Percentiles rank a stretch among this genome's conserved stretches.
Evolutionary conservation across 2,888 invertebrate species (phyloP).

Genomic region (Clepsis dumicolana): DNA sequence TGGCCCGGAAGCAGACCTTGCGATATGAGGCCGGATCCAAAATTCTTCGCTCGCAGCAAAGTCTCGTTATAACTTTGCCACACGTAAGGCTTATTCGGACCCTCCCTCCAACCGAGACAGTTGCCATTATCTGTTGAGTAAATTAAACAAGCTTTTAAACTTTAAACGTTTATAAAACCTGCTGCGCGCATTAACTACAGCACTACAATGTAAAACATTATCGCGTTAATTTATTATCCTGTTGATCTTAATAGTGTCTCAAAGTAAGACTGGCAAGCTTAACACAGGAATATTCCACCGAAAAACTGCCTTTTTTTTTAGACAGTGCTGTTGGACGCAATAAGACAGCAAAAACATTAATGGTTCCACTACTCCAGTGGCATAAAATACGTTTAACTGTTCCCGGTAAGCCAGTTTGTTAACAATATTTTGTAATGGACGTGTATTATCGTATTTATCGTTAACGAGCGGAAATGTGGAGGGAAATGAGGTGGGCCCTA

Average conservation of each 20-base stretch:
- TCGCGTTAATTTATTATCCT: slow-evolving; percentile 56
- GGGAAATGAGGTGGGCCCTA: slow-evolving; percentile 67
- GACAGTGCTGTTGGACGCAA: slow-evolving; percentile 47
- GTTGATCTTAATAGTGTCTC: slow-evolving; percentile 57
- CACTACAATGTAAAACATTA: slow-evolving; percentile 46
- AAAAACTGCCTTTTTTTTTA: slow-evolving; percentile 51
- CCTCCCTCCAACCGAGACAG: slow-evolving; percentile 96
- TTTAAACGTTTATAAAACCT: slow-evolving; percentile 32
- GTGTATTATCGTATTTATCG: slow-evolving; percentile 74
- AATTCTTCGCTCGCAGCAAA: slow-evolving; percentile 94
- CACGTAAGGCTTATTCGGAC: slow-evolving; percentile 93
- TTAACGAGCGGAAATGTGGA: slow-evolving; percentile 74
- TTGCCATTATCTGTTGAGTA: slow-evolving; percentile 92
- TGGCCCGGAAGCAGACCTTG: slow-evolving; percentile 92
- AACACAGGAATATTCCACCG: slow-evolving; percentile 62
- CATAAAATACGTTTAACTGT: slow-evolving; percentile 75
- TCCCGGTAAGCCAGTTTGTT: slow-evolving; percentile 69
- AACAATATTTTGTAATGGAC: slow-evolving; percentile 74
- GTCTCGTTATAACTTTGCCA: slow-evolving; percentile 98
- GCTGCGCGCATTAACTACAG: slow-evolving; percentile 26
- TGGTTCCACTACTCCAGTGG: slow-evolving; percentile 63
- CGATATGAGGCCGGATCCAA: slow-evolving; percentile 95
- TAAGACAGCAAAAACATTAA: slow-evolving; percentile 48
- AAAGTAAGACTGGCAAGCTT: slow-evolving; percentile 46
- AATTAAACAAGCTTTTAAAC: slow-evolving; percentile 36